A percentile compares a stretch with the other conserved stretches of the same genome.
Evolutionary conservation across 2,888 invertebrate genomes (phyloP).

Genomic region (Acronicta alni): DNA sequence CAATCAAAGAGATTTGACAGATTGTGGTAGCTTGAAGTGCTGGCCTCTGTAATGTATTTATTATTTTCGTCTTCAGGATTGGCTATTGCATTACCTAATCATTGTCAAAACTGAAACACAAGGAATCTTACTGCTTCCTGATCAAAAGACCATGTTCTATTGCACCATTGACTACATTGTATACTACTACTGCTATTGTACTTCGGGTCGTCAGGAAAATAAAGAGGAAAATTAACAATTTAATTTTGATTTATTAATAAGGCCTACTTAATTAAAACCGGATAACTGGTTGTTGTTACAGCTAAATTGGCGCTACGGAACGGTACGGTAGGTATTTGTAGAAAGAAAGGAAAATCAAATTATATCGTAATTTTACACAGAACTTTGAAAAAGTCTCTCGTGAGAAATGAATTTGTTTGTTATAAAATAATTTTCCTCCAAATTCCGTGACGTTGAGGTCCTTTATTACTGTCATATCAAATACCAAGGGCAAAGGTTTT

Average conservation of each 20-base stretch:
- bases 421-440: slow-evolving; percentile 5
- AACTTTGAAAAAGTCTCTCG: not conserved
- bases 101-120: too few relatives aligned
- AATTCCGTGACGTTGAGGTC: slow-evolving; percentile 1
- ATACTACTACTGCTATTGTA: too few relatives aligned
- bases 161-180: not conserved
- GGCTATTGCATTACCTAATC: too few relatives aligned
- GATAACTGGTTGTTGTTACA: not conserved
- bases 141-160: not conserved
- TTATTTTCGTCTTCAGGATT: too few relatives aligned
- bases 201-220: not conserved
- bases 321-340: too few relatives aligned
- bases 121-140: not conserved
- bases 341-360: not conserved
- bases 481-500: slow-evolving; percentile 16
- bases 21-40: too few relatives aligned
- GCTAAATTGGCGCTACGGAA: too few relatives aligned
- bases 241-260: too few relatives aligned
- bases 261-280: too few relatives aligned
- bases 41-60: too few relatives aligned
- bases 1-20: too few relatives aligned
- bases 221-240: too few relatives aligned
- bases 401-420: slow-evolving; percentile 3
- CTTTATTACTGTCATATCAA: slow-evolving; percentile 10
- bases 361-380: not conserved